Base-by-base conservation (phyloP, 2,113 vertebrate genomes). In the Brachyhypopomus gauderio region DNA sequence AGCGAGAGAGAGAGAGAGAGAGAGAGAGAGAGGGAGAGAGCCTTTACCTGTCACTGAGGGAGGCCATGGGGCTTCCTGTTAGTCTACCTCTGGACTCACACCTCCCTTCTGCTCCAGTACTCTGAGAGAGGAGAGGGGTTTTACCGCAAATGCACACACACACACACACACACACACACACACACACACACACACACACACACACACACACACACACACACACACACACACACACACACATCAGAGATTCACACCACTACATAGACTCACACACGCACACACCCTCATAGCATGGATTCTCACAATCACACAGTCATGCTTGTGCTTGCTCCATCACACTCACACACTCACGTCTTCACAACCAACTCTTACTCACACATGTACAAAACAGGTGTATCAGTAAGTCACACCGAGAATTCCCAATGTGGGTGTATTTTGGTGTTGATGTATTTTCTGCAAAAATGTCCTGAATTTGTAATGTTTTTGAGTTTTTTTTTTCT, bases 31-130 rank as follows among this genome's bases (percentile, higher is more conserved):
- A 17, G 59, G 70, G 11, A 45, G 4, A 36, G 1, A 30, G 30
- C 2, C 41, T 76, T 71, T 27, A 90, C 89, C 81, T 84, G 70
- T 88, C 78, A 55, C 71, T 88, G 55, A 82, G 76, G 19, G 87
- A 86, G 23, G 79, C 64, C 80, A 83, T 12, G 0, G 84, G 84
- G 23, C 80, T 87, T 83, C 86, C 85, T 56, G 79, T 81, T 62
- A 80, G 23, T 30, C 84, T 84, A 22, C 62, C 56, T 52, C 83
- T 82, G 14, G 84, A 85, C 34, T 82, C 82, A 25, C 58, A 62
- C 4, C 75, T 77, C 12, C 72, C 83, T 45, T 85, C 86, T 59
- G 73, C 56, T 25, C 75, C 69, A 41, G 66, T 36, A 20, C 45
- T 75, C 86, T 88, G 78, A 23, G 14, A 80, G 56, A 62, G 73